Evolutionary conservation across 2,888 invertebrate genomes (phyloP).

Genomic region (Limenitis camilla): DNA sequence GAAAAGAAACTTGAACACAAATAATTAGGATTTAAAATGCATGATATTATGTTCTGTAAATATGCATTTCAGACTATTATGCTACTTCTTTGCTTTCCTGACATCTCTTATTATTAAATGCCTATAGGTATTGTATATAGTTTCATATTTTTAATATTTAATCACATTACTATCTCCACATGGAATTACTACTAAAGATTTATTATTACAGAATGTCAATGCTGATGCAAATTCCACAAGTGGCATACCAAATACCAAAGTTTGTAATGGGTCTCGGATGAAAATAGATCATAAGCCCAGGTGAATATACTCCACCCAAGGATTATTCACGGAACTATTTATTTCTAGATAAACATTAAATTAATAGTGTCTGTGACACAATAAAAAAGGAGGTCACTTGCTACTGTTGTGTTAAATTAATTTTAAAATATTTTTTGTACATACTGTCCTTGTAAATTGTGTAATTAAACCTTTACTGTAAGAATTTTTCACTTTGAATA

Average conservation of each 20-base stretch:
- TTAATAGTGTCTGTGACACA: too few relatives aligned
- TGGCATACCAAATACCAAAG: conserved; percentile 88
- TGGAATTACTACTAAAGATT: neutral
- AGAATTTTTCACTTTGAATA: too few relatives aligned
- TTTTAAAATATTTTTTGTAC: too few relatives aligned
- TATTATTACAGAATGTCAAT: conserved; percentile 83
- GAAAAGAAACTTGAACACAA: too few relatives aligned
- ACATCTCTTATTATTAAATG: conserved; percentile 2
- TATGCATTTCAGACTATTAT: conserved; percentile 2
- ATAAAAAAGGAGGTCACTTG: too few relatives aligned
- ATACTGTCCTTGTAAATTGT: too few relatives aligned
- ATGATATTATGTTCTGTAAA: neutral
- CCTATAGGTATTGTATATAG: conserved; percentile 3
- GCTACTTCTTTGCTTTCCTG: conserved; percentile 5
- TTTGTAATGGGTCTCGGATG: conserved; percentile 89
- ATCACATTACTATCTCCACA: neutral
- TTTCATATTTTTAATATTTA: too few relatives aligned
- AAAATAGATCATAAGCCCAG: conserved; percentile 9
- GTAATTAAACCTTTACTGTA: too few relatives aligned
- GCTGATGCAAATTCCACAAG: conserved; percentile 88
- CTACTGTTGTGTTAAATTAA: too few relatives aligned
- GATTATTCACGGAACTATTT: conserved; percentile 23
- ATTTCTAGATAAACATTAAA: conserved; percentile 1
- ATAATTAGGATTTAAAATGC: neutral
- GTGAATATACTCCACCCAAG: conserved; percentile 33